Base-by-base conservation (phyloP, 2,888 invertebrate species). In the Plemyria rubiginata region DNA sequence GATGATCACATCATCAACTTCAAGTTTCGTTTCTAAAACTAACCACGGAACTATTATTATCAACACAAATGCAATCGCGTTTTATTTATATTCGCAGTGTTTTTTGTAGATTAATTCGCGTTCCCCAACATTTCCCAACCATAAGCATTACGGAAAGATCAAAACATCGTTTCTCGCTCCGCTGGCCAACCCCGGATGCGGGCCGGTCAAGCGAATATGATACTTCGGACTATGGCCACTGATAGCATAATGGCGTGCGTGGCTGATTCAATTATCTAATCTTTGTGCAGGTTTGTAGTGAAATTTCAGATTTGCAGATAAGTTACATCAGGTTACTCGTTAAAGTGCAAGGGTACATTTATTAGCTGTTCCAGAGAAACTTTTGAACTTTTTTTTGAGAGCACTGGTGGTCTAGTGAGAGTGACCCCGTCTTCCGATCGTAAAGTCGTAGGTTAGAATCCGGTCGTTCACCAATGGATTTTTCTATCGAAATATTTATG, bases 261-360 rank as follows among this genome's bases (percentile, higher is more conserved):
- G 54, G 53, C 22, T 68, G 65, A 69, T 68, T 62, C 45, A 68
- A 65, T 70, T 72, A 72, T 70, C 72, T 69, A 72, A 70, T 70
- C 68, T 69, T 1, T 5, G 15, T 28, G n/a, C 13, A 45, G 60
- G 40, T 32, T 57, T 48, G 52, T 45, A 60, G 64, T 63, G 59
- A 60, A 63, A 63, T 49, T 59, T 52, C 29, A 55, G 63, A 63
- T 63, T 46, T 13, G 12, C 11, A 52, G 63, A 64, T 64, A 65
- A 60, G 50, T 60, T 60, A 43, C 60, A 54, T 57, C 50, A 62
- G 45, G 16, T 57, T 40, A 16, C 53, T 50, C 36, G 51, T 50
- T 41, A 49, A 15, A 49, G 8, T 29, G 8, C 49, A 28, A n/a
- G 13, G 8, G 15, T 13, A 43, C 1, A 43, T 41, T n/a, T 41